phyloP scores from a whole-genome alignment of 2,888 invertebrate genomes.

The Eueremaeus valkanovi region DNA sequence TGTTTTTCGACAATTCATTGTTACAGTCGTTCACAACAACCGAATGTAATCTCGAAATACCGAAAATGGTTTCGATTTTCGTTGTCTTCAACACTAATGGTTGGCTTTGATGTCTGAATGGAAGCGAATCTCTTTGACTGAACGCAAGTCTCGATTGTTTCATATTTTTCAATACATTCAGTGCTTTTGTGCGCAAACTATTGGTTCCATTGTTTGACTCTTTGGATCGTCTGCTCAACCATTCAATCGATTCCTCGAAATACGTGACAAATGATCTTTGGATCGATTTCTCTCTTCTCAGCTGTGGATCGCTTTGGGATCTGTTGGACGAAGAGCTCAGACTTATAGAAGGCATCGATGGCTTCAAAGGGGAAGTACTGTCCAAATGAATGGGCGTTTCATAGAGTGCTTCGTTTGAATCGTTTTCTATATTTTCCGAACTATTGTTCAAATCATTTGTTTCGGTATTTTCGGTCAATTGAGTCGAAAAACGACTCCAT shows the following conservation, averaged over 20 bases:
- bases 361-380: background rate
- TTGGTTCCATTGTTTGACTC: background rate
- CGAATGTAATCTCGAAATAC: background rate
- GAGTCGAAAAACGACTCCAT: background rate
- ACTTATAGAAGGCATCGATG: background rate
- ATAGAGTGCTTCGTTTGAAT: background rate
- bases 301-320: background rate
- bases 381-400: background rate
- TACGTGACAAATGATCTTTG: background rate
- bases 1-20: background rate
- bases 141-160: conserved; percentile 10
- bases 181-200: background rate
- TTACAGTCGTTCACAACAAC: background rate
- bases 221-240: background rate
- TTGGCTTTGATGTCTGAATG: background rate
- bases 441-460: background rate
- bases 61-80: background rate
- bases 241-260: background rate
- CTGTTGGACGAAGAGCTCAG: background rate
- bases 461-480: background rate
- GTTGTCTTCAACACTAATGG: background rate
- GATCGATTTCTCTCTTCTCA: background rate
- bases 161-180: background rate
- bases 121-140: background rate
- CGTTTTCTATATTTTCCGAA: background rate